These are phyloP conservation scores for Botrylloides violaceus DNA, from an alignment of 23 tunicate species.

Conservation along the genomic window DNA sequence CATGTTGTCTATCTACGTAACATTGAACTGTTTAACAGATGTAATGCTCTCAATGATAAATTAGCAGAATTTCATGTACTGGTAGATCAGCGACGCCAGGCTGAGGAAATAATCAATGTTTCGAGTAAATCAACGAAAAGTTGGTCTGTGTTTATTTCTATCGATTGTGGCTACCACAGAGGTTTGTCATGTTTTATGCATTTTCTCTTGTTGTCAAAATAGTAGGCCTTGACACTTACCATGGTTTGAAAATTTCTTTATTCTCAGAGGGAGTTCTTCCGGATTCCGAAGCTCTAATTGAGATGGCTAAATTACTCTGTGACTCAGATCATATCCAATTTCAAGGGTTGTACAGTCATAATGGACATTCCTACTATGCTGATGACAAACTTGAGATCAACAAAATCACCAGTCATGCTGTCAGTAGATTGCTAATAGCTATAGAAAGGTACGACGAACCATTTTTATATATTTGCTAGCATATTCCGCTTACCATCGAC, in stretches of 20 bases:
- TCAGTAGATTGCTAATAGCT: slow-evolving; percentile 11
- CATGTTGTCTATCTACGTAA: background rate
- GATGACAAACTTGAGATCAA: slow-evolving; percentile 15
- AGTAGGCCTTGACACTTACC: too few relatives aligned
- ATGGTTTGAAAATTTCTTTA: background rate
- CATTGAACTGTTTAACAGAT: slow-evolving; percentile 12
- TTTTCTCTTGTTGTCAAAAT: background rate
- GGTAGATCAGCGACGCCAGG: slow-evolving; percentile 24
- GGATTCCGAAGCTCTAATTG: slow-evolving; percentile 8
- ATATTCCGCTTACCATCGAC: too few relatives aligned
- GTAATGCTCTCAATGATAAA: slow-evolving; percentile 28
- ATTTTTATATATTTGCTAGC: background rate
- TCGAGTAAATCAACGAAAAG: slow-evolving; percentile 19
- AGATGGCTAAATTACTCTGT: slow-evolving; percentile 19
- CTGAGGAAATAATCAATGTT: slow-evolving; percentile 10
- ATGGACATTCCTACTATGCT: slow-evolving; percentile 53
- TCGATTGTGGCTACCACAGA: slow-evolving; percentile 42
- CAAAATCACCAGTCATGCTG: slow-evolving; percentile 22
- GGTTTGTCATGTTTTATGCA: slow-evolving; percentile 4
- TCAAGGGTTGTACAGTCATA: slow-evolving; percentile 60
- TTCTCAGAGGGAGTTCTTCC: slow-evolving; percentile 25
- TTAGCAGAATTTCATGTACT: slow-evolving; percentile 49
- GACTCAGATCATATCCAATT: slow-evolving; percentile 14
- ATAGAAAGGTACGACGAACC: slow-evolving; percentile 17
- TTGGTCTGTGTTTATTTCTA: slow-evolving; percentile 47